Base-by-base conservation (phyloP, 1,140 invertebrate species). In the Apocrypta bakeri region DNA sequence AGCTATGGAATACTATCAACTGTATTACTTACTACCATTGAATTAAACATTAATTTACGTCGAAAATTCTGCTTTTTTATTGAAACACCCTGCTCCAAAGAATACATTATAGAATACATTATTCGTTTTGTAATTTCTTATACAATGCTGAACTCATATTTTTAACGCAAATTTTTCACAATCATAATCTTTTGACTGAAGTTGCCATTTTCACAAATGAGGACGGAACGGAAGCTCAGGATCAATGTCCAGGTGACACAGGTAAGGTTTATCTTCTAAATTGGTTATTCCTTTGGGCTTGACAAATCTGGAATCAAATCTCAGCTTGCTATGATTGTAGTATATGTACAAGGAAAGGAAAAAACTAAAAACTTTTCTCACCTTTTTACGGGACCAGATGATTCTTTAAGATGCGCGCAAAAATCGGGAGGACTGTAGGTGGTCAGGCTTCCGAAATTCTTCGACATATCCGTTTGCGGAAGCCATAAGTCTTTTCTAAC, bases 21-120 rank as follows among this genome's bases (percentile, higher is more conserved):
- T 86, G 82, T 84, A 87, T 85, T 85, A 83, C 86, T 85, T 83
- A 84, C 82, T 85, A 84, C 80, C 72, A 84, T 83, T 79, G 82
- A 85, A 85, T 81, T 86, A 83, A 74, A 80, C 14, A 77, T 84
- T 81, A 85, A 84, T 85, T 42, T 83, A 79, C 64, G 24, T 69
- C 17, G 71, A 69, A 27, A 42, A 74, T 7, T 27, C 1, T 12
- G 25, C 21, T 14, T 74, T 74, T 74, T 61, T 8, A 56, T 74
- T 17, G 17, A 0, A 2, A 8, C 27, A 11, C n/a, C n/a, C n/a
- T n/a, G n/a, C n/a, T n/a, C n/a, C n/a, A n/a, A n/a, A n/a, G n/a
- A n/a, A n/a, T n/a, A n/a, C n/a, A n/a, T n/a, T n/a, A n/a, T n/a
- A n/a, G n/a, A n/a, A 27, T 27, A n/a, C 27, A 72, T 17, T 72